phyloP scores from a whole-genome alignment of 2,888 invertebrate genomes.

The Mellilla xanthometata region DNA sequence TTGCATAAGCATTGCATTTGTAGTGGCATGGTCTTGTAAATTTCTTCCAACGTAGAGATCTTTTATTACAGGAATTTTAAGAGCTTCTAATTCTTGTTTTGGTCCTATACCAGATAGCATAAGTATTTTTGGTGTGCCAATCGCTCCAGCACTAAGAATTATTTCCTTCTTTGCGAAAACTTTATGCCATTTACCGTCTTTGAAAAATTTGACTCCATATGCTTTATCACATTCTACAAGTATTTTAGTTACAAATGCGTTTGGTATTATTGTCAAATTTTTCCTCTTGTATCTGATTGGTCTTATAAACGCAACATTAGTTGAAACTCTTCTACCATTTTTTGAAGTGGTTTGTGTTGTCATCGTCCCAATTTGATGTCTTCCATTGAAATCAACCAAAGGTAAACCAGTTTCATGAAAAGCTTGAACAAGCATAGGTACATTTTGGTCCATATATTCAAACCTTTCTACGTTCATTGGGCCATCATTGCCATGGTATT shows the following conservation, averaged over 20 bases:
- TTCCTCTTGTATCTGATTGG: slow-evolving; percentile 79
- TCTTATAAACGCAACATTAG: slow-evolving; percentile 84
- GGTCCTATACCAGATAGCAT: slow-evolving; percentile 86
- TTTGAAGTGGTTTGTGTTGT: slow-evolving; percentile 82
- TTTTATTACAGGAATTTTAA: slow-evolving; percentile 78
- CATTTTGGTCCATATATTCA: slow-evolving; percentile 81
- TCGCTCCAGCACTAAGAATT: slow-evolving; percentile 81
- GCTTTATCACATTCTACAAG: slow-evolving; percentile 72
- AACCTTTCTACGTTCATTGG: slow-evolving; percentile 84
- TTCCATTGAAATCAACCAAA: slow-evolving; percentile 81
- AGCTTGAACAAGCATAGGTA: slow-evolving; percentile 76
- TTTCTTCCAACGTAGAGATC: slow-evolving; percentile 87
- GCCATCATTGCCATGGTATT: slow-evolving; percentile 82
- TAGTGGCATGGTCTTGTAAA: slow-evolving; percentile 87
- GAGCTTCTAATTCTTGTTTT: slow-evolving; percentile 58
- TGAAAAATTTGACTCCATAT: slow-evolving; percentile 53
- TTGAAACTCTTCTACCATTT: slow-evolving; percentile 82
- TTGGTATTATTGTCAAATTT: slow-evolving; percentile 72
- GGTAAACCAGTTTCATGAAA: slow-evolving; percentile 83
- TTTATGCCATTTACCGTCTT: slow-evolving; percentile 40
- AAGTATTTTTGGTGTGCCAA: slow-evolving; percentile 83
- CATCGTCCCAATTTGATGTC: slow-evolving; percentile 82
- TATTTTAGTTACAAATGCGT: slow-evolving; percentile 78
- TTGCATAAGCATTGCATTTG: slow-evolving; percentile 73
- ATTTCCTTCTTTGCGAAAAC: slow-evolving; percentile 80